phyloP scores from a whole-genome alignment of 2,113 vertebrate species.

The Austrofundulus limnaeus region DNA sequence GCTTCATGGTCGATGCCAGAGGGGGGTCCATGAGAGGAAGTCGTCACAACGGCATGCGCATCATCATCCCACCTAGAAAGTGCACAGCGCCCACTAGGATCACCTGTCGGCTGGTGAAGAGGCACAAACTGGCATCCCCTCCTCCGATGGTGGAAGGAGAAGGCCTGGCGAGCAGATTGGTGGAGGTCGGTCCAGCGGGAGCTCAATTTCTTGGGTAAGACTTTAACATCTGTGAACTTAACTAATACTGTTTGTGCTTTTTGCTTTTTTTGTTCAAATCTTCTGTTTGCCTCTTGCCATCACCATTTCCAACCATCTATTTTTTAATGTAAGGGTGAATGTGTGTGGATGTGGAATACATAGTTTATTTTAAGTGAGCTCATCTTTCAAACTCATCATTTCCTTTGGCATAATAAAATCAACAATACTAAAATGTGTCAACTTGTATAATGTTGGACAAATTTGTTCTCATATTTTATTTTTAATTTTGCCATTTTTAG shows the following conservation, averaged over 20 bases:
- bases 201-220: slow-evolving; percentile 98
- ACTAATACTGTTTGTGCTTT: too few relatives aligned
- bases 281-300: slow-evolving; percentile 60
- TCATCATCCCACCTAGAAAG: slow-evolving; percentile 96
- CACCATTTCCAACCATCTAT: slow-evolving; percentile 58
- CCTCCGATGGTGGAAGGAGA: slow-evolving; percentile 99
- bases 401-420: slow-evolving; percentile 10
- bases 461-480: not conserved
- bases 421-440: slow-evolving; percentile 1
- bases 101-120: slow-evolving; percentile 96
- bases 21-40: slow-evolving; percentile 98
- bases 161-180: slow-evolving; percentile 93
- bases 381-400: not conserved
- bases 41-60: slow-evolving; percentile 97
- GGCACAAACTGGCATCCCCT: slow-evolving; percentile 93
- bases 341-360: not conserved
- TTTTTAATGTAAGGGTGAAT: slow-evolving; percentile 30
- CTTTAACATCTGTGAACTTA: not conserved
- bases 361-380: slow-evolving; percentile 19
- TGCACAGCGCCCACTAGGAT: slow-evolving; percentile 97
- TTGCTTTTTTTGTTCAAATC: not conserved
- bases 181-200: slow-evolving; percentile 96
- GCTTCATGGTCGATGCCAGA: slow-evolving; percentile 98
- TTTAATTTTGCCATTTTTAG: not conserved
- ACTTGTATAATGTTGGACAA: not conserved